phyloP scores from a whole-genome alignment of 2,888 invertebrate species.

The Ormia ochracea region DNA sequence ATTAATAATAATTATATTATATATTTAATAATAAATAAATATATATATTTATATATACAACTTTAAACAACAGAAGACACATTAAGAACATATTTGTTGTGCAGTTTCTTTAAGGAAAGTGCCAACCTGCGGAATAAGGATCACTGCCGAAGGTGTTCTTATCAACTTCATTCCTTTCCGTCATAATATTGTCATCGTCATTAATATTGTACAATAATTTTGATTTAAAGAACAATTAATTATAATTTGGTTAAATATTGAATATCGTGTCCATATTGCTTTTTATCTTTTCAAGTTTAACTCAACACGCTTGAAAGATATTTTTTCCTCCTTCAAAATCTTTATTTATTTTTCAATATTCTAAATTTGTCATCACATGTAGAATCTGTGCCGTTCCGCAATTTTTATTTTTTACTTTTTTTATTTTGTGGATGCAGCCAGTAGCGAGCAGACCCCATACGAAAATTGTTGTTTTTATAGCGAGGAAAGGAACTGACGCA shows the following conservation, averaged over 20 bases:
- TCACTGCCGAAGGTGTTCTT: background rate
- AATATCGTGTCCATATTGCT: background rate
- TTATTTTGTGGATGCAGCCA: background rate
- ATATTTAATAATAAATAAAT: no score
- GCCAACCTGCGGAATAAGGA: no score
- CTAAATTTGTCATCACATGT: conserved; percentile 32
- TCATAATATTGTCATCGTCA: background rate
- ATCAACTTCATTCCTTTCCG: background rate
- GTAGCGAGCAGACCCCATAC: conserved; percentile 21
- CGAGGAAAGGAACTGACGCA: conserved; percentile 3
- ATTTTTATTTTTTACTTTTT: background rate
- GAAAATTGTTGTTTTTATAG: conserved; percentile 25
- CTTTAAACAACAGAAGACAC: no score
- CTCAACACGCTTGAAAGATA: background rate
- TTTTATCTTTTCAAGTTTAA: conserved; percentile 46
- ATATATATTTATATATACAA: no score
- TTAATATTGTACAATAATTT: background rate
- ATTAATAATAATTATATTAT: no score
- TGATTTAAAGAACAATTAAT: conserved; percentile 1
- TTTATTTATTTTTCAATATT: background rate
- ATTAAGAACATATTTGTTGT: no score
- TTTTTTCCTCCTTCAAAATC: background rate
- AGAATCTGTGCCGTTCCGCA: background rate
- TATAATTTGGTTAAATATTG: conserved; percentile 19
- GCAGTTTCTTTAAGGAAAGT: no score